Base-by-base conservation (phyloP, 2,888 invertebrate genomes). In the Spisula solida region DNA sequence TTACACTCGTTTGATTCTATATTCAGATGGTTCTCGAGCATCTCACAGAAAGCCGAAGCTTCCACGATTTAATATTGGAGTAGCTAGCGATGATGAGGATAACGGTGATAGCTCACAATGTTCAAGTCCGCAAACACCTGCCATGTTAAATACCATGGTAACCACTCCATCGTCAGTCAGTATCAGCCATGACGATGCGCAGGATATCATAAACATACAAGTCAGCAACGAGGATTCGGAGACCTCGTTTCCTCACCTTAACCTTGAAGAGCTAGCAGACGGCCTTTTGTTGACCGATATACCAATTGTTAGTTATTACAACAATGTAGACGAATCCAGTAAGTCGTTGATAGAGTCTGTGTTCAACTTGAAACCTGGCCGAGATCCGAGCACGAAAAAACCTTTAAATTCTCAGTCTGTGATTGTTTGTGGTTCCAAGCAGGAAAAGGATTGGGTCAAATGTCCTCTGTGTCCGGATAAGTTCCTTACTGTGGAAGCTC, bases 41-140 rank as follows among this genome's bases (percentile, higher is more conserved):
- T 91, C 91, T 2, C 89, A 91, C 81, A 82, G 91, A 55, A 91
- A 91, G n/a, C 91, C 91, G 6, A 91, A 91, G 41, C 89, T 88
- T 0, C 91, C 91, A 16, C 29, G 91, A 47, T 91, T 86, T 34
- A 91, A 91, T 84, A 91, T 91, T 18, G 91, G 91, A 41, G 89
- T 83, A n/a, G 91, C 89, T 14, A 91, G 91, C 81, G 91, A 91
- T 81, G 91, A 91, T 25, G 91, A 91, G 48, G 89, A 89, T 60
- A 89, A 87, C 66, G 85, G 85, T 29, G 82, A 85, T 12, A 51
- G 29, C n/a, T 56, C 79, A 25, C 51, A 79, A 47, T 79, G 78
- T 25, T 78, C 85, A 41, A 56, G 79, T 56, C 41, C 75, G 10
- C 48, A 29, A 51, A 18, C 83, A 20, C 41, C 82, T 16, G 66